A percentile compares a stretch with the other conserved stretches of the same genome.
Conservation (phyloP, 2,797 vertebrate genomes). For the Propithecus perrieri region DNA sequence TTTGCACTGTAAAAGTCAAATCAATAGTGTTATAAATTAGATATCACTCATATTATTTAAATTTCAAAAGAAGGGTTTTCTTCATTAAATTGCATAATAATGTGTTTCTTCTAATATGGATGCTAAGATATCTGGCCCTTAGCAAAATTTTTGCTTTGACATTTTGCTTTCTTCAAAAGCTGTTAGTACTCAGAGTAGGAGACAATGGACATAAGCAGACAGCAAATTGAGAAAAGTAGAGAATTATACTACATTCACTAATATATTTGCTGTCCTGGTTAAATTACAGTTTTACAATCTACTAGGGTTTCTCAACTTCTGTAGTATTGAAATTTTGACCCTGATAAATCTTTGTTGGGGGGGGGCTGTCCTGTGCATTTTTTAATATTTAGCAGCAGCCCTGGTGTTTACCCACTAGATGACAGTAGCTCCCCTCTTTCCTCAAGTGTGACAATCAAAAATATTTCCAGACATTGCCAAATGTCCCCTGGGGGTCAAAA, state of each 20-base stretch:
- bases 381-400: not conserved
- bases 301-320: not conserved
- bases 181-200: not conserved
- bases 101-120: not conserved
- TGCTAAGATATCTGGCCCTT: not conserved
- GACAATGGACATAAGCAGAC: not conserved
- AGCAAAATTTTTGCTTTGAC: not conserved
- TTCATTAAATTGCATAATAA: not conserved
- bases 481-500: not conserved
- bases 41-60: not conserved
- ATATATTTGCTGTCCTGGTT: not conserved
- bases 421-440: not conserved
- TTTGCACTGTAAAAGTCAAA: not conserved
- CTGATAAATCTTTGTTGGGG: not conserved
- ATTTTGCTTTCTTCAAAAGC: not conserved
- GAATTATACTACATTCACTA: not conserved
- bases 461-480: not conserved
- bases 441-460: not conserved
- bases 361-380: not conserved
- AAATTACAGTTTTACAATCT: not conserved
- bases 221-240: not conserved
- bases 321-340: not conserved
- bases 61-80: not conserved
- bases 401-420: not conserved
- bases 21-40: not conserved